Percentiles rank a stretch among this genome's conserved stretches.
phyloP scores from a whole-genome alignment of 1,140 invertebrate genomes.

The Heliconius nattereri region DNA sequence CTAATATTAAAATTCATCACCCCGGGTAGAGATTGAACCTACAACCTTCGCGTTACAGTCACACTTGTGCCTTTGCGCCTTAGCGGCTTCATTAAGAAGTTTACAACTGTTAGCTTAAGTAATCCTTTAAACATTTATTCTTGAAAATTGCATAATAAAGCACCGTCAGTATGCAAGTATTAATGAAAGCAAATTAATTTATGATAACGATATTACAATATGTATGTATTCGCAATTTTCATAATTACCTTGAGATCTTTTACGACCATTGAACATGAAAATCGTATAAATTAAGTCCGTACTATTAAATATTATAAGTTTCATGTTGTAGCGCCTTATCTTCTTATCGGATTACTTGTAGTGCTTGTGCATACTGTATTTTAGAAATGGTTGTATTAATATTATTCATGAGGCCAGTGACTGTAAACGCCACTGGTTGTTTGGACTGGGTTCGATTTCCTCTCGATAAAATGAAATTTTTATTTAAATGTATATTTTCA shows the following conservation, averaged over 20 bases:
- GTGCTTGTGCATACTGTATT: slow-evolving; percentile 32
- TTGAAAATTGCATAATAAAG: background rate
- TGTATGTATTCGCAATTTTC: background rate
- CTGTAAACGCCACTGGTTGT: too few species aligned
- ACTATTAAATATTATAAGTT: slow-evolving; percentile 35
- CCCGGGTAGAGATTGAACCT: too few species aligned
- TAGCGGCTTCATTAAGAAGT: too few species aligned
- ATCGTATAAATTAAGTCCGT: background rate
- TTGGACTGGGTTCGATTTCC: too few species aligned
- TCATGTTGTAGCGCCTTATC: slow-evolving; percentile 32
- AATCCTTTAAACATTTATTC: background rate
- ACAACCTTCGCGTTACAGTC: too few species aligned
- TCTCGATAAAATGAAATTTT: too few species aligned
- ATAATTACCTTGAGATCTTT: slow-evolving; percentile 13
- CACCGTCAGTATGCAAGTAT: background rate
- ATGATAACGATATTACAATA: background rate
- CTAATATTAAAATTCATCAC: too few species aligned
- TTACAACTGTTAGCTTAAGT: too few species aligned
- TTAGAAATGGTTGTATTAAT: background rate
- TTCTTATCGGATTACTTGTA: slow-evolving; percentile 34
- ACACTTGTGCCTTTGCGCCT: too few species aligned
- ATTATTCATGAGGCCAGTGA: background rate
- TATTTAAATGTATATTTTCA: too few species aligned
- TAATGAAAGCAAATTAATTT: background rate
- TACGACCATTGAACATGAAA: background rate